Conservation (phyloP, 2,888 invertebrate species). For the Thelaira solivaga region DNA sequence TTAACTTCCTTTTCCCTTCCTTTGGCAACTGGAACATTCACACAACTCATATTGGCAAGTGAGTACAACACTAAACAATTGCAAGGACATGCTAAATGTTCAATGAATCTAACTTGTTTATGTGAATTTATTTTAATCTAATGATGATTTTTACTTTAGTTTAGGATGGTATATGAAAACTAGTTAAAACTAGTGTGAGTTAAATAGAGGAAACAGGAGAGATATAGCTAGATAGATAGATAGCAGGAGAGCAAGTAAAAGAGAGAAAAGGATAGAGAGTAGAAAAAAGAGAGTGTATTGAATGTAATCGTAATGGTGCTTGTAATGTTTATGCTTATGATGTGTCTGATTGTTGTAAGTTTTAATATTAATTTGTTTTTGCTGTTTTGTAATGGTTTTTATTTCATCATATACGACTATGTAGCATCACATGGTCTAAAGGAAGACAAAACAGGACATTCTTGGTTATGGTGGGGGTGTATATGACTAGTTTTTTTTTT, state of each 20-base stretch:
- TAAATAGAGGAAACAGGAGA: not conserved
- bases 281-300: slow-evolving; percentile 28
- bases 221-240: too few relatives aligned
- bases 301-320: slow-evolving; percentile 59
- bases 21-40: not conserved
- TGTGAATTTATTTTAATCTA: slow-evolving; percentile 20
- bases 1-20: not conserved
- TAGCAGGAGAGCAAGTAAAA: not conserved
- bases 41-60: slow-evolving; percentile 60
- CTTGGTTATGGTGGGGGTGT: not conserved
- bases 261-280: too few relatives aligned
- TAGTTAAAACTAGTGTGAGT: slow-evolving; percentile 4
- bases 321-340: slow-evolving; percentile 62
- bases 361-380: slow-evolving; percentile 49
- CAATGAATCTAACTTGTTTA: slow-evolving; percentile 43
- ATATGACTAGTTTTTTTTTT: not conserved
- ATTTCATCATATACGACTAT: slow-evolving; percentile 5
- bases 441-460: slow-evolving; percentile 28
- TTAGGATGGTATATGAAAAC: not conserved
- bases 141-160: not conserved
- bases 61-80: slow-evolving; percentile 68
- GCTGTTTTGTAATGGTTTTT: slow-evolving; percentile 37
- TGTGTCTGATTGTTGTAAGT: slow-evolving; percentile 60
- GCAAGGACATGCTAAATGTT: slow-evolving; percentile 70
- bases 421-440: slow-evolving; percentile 46